phyloP scores from a whole-genome alignment of 2,113 vertebrate species.

The Hiodon alosoides region DNA sequence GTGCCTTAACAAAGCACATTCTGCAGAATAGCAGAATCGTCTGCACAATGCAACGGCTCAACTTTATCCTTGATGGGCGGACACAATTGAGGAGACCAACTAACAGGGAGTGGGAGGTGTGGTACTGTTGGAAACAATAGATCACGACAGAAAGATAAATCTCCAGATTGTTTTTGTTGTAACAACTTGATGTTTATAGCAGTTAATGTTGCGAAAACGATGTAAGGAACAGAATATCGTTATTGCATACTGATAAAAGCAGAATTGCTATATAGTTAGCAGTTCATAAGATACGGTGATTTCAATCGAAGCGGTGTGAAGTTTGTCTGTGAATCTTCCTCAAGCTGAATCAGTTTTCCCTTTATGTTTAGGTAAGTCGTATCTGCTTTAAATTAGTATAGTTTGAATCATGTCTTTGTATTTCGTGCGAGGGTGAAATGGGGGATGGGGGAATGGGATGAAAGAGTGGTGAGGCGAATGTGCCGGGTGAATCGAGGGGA shows the following conservation, averaged over 20 bases:
- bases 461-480: constrained; percentile 13
- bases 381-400: not conserved
- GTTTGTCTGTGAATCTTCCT: not conserved
- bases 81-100: not conserved
- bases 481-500: constrained; percentile 5
- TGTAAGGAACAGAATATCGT: not conserved
- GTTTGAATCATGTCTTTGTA: not conserved
- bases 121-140: constrained; percentile 32
- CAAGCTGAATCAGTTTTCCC: not conserved
- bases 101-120: constrained; percentile 16
- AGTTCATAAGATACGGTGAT: constrained; percentile 1
- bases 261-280: not conserved
- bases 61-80: constrained; percentile 23
- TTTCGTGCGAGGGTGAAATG: constrained; percentile 25
- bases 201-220: not conserved
- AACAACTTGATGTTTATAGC: not conserved
- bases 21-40: not conserved
- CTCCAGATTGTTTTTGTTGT: constrained; percentile 20
- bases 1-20: not conserved
- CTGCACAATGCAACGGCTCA: not conserved
- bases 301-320: not conserved
- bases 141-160: constrained; percentile 12
- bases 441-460: constrained; percentile 19
- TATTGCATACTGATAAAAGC: not conserved
- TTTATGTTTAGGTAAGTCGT: not conserved